phyloP scores from a whole-genome alignment of 2,113 vertebrate species.

The Phaethornis superciliosus region DNA sequence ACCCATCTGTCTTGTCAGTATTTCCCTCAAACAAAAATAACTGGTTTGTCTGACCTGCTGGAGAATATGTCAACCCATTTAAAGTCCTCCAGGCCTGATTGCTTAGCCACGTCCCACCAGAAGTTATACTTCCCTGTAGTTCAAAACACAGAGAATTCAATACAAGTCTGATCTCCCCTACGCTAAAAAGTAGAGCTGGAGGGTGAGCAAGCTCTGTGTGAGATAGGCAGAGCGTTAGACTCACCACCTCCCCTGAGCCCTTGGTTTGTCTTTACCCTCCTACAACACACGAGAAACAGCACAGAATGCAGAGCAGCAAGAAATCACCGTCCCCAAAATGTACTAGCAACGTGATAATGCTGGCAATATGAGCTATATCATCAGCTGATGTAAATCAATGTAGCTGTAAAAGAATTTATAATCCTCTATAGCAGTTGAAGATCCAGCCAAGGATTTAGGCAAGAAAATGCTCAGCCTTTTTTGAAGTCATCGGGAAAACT shows the following conservation, averaged over 20 bases:
- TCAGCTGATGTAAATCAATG: slow-evolving; percentile 66
- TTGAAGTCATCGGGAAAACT: neutral
- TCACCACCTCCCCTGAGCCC: slow-evolving; percentile 50
- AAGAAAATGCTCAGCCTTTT: neutral
- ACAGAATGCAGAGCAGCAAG: slow-evolving; percentile 66
- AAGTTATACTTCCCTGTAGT: slow-evolving; percentile 23
- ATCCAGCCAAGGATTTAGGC: slow-evolving; percentile 3
- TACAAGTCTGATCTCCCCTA: slow-evolving; percentile 30
- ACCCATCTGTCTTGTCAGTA: slow-evolving; percentile 44
- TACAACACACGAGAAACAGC: slow-evolving; percentile 62
- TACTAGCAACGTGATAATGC: slow-evolving; percentile 69
- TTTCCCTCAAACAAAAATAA: slow-evolving; percentile 57
- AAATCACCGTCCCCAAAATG: slow-evolving; percentile 57
- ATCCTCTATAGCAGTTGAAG: slow-evolving; percentile 28
- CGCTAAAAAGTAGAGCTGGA: slow-evolving; percentile 51
- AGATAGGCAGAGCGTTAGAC: slow-evolving; percentile 61
- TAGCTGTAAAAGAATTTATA: slow-evolving; percentile 55
- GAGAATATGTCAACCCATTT: slow-evolving; percentile 47
- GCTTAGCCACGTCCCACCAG: neutral
- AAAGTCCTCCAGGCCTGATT: slow-evolving; percentile 46
- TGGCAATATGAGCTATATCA: slow-evolving; percentile 70
- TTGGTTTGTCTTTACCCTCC: slow-evolving; percentile 51
- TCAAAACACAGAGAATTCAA: slow-evolving; percentile 25
- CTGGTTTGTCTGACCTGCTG: slow-evolving; percentile 36
- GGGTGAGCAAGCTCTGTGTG: slow-evolving; percentile 5